A percentile compares a stretch with the other conserved stretches of the same genome.
These are phyloP conservation scores for Diplosoma virens DNA, from an alignment of 23 tunicate species.

Conservation along the genomic window DNA sequence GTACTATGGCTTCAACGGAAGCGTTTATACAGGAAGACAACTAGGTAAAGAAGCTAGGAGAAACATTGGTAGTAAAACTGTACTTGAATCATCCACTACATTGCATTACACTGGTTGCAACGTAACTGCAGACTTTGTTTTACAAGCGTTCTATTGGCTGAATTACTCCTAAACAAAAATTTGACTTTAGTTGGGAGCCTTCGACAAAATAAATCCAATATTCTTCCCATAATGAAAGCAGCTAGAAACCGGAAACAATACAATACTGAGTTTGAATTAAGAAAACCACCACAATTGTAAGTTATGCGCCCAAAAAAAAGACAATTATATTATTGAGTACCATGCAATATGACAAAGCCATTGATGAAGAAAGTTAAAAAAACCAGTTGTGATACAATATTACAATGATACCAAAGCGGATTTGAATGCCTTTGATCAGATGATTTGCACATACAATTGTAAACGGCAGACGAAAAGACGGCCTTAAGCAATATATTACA, in stretches of 20 bases:
- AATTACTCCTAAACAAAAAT: too few species aligned
- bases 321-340: neutral
- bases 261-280: neutral
- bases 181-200: too few species aligned
- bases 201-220: neutral
- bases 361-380: too few species aligned
- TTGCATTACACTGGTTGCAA: neutral
- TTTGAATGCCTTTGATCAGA: too few species aligned
- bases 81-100: neutral
- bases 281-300: neutral
- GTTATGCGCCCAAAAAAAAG: neutral
- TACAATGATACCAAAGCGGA: too few species aligned
- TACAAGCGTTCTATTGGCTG: neutral
- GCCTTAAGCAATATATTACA: neutral
- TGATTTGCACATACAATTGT: too few species aligned
- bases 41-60: neutral
- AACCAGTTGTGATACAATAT: too few species aligned
- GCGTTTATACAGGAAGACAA: neutral
- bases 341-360: too few species aligned
- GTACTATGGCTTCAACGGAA: neutral
- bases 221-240: neutral
- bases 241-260: neutral
- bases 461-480: too few species aligned
- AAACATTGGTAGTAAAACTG: neutral
- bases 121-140: neutral